Conservation (phyloP, 2,797 vertebrate species). For the Diplodus puntazzo region DNA sequence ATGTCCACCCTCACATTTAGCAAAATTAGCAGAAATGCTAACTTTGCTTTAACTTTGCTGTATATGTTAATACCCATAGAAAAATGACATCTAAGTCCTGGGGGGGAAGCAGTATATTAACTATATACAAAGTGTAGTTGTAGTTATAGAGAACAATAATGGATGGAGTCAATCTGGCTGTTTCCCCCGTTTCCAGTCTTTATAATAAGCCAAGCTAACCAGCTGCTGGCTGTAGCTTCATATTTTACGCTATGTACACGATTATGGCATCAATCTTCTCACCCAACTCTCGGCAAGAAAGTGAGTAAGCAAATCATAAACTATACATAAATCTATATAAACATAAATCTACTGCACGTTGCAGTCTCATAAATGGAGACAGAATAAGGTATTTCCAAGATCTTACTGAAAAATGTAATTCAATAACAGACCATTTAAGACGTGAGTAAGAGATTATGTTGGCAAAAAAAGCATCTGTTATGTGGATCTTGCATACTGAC, state of each 20-base stretch:
- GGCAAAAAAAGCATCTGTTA: too few species aligned
- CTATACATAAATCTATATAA: neutral
- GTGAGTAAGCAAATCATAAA: neutral
- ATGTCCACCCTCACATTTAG: neutral
- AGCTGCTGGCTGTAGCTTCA: neutral
- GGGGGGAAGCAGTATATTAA: too few species aligned
- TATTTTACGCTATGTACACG: neutral
- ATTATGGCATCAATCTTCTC: neutral
- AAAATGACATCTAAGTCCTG: too few species aligned
- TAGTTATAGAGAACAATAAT: too few species aligned
- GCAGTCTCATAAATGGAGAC: neutral
- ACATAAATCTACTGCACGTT: neutral
- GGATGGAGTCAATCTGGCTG: neutral
- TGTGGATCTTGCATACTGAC: constrained; percentile 12
- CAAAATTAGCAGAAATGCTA: too few species aligned
- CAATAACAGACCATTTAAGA: neutral
- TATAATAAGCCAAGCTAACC: neutral
- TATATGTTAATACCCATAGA: too few species aligned
- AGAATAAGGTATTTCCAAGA: neutral
- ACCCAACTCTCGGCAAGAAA: neutral
- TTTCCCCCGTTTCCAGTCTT: neutral
- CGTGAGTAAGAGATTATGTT: neutral
- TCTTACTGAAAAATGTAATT: neutral
- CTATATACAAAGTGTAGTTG: too few species aligned
- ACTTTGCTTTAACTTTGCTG: too few species aligned